A percentile compares a stretch with the other conserved stretches of the same genome.
Conservation (phyloP, 2,888 invertebrate genomes). For the Halictus quadricinctus region DNA sequence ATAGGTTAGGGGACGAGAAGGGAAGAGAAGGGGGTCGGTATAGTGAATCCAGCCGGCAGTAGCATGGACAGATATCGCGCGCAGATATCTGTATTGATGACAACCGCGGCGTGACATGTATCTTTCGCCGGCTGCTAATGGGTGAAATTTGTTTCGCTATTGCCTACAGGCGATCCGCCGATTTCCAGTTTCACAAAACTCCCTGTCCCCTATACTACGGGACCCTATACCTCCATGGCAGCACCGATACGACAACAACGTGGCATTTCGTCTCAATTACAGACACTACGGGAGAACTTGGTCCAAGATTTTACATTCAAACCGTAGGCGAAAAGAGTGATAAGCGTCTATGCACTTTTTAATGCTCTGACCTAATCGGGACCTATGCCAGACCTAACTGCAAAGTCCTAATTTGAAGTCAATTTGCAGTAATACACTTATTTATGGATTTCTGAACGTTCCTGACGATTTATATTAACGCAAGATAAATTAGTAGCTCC, state of each 20-base stretch:
- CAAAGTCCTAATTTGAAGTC: too few relatives aligned
- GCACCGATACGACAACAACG: slow-evolving; percentile 54
- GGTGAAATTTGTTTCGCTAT: slow-evolving; percentile 69
- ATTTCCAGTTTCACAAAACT: slow-evolving; percentile 63
- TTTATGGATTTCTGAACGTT: too few relatives aligned
- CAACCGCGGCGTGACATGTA: slow-evolving; percentile 62
- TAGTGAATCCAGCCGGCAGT: not conserved
- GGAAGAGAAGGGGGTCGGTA: not conserved
- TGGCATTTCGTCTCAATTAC: slow-evolving; percentile 68
- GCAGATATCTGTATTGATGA: slow-evolving; percentile 70
- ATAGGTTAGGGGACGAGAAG: not conserved
- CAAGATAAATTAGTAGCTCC: too few relatives aligned
- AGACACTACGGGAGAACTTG: slow-evolving; percentile 6
- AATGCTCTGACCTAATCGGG: too few relatives aligned
- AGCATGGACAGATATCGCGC: slow-evolving; percentile 49
- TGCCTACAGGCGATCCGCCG: slow-evolving; percentile 64
- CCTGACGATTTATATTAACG: too few relatives aligned
- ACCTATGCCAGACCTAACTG: too few relatives aligned
- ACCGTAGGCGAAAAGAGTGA: not conserved
- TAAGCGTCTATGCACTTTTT: not conserved
- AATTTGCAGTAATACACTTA: too few relatives aligned
- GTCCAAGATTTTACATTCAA: not conserved
- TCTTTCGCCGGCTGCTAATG: slow-evolving; percentile 64
- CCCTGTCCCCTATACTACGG: slow-evolving; percentile 13
- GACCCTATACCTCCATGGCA: slow-evolving; percentile 13